Base-by-base conservation (phyloP, 1,140 invertebrate genomes). In the Panagrolaimus sp. region DNA sequence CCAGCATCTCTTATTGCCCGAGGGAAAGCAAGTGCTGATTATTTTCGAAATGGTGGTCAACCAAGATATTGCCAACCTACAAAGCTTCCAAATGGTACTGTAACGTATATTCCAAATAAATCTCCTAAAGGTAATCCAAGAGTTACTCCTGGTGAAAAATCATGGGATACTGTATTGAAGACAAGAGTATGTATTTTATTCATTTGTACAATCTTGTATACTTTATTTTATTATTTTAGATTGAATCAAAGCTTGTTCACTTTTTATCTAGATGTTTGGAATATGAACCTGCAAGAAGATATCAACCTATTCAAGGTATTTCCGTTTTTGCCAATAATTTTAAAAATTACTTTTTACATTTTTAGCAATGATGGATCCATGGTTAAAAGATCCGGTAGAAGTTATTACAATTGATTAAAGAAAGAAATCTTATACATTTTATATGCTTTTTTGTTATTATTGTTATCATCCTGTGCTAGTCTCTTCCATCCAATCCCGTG, bases 391-490 rank as follows among this genome's bases (percentile, higher is more conserved):
- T 11, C 51, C 51, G 51, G 9, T 27, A 1, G 51, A 57, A 13
- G n/a, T 57, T 9, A 57, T 57, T 27, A 57, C 51, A 13, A 57
- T 57, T 13, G 51, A 57, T 20, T 57, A 23, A 57, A n/a, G n/a
- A n/a, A n/a, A n/a, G n/a, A n/a, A n/a, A 16, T 9, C 7, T 4
- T 38, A 7, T 38, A 38, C 7, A 38, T 38, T 38, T 38, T n/a
- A n/a, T n/a, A n/a, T 38, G 31, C 31, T 38, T 38, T 7, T 38
- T 38, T 4, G 7, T 38, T 38, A 2, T 38, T 38, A 38, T 38
- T 38, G 31, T 38, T 38, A 38, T n/a, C n/a, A n/a, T 38, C 31
- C 31, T 38, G 31, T 38, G 31, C 31, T 38, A 38, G 7, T 38
- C 31, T 38, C 31, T 38, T 38, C 31, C 7, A 38, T 4, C 31